Evolutionary conservation across 2,113 vertebrate genomes (phyloP).

Genomic region (Psophia crepitans): DNA sequence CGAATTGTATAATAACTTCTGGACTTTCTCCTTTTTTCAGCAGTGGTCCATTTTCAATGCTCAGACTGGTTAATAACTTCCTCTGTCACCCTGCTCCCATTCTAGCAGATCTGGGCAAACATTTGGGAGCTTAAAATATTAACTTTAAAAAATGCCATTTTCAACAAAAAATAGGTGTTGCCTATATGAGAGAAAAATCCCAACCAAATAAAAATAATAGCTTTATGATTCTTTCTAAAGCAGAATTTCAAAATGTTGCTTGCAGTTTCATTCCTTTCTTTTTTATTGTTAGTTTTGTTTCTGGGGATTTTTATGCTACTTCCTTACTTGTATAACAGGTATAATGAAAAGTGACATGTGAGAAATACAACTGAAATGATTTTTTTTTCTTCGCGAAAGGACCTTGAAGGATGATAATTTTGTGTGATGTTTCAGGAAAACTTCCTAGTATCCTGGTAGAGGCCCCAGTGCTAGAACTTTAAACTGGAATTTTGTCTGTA

Average conservation of each 20-base stretch:
- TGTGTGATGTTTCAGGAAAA: not conserved
- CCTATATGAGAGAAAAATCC: not conserved
- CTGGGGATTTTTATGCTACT: not conserved
- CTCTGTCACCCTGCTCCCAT: not conserved
- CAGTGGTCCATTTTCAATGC: not conserved
- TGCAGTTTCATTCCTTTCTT: not conserved
- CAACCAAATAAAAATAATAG: not conserved
- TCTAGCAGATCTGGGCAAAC: not conserved
- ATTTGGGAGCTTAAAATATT: not conserved
- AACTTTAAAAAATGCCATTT: not conserved
- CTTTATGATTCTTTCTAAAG: not conserved
- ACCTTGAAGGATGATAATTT: not conserved
- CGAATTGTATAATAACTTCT: not conserved
- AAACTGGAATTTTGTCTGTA: not conserved
- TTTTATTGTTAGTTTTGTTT: not conserved
- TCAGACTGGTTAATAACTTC: not conserved
- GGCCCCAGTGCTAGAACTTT: not conserved
- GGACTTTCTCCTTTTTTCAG: not conserved
- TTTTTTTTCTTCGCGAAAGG: not conserved
- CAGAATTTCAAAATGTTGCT: not conserved
- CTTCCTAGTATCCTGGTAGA: not conserved
- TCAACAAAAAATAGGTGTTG: not conserved
- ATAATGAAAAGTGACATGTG: not conserved
- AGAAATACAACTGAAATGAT: not conserved
- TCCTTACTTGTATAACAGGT: not conserved